Conservation (phyloP, 1,140 invertebrate species). For the Chionoecetes opilio region DNA sequence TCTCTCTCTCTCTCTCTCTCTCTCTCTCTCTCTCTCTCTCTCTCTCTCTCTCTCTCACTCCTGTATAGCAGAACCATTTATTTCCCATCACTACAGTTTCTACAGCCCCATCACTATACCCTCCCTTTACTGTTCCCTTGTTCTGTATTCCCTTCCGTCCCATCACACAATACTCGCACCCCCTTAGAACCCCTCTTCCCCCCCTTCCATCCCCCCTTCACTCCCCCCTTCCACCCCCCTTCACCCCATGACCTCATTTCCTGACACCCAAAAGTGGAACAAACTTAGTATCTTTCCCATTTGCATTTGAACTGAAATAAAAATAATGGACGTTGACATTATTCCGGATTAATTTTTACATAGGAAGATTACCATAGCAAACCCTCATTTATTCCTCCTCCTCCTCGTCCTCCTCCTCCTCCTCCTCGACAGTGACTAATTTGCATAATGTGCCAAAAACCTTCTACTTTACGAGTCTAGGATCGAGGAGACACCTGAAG, state of each 20-base stretch:
- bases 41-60: not conserved
- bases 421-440: not conserved
- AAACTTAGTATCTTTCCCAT: not conserved
- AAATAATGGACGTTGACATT: not conserved
- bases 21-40: slow-evolving; percentile 46
- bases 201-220: no score
- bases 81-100: not conserved
- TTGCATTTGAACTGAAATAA: not conserved
- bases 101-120: no score
- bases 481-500: no score
- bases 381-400: not conserved
- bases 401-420: not conserved
- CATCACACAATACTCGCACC: no score
- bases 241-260: not conserved
- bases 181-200: no score
- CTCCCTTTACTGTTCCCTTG: no score
- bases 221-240: no score
- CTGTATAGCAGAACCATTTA: not conserved
- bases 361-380: not conserved
- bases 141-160: no score
- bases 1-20: not conserved
- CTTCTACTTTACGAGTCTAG: not conserved
- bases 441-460: slow-evolving; percentile 9
- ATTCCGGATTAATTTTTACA: not conserved
- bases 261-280: not conserved